A percentile compares a stretch with the other conserved stretches of the same genome.
phyloP scores from a whole-genome alignment of 2,113 vertebrate genomes.

The Tretioscincus oriximinensis region DNA sequence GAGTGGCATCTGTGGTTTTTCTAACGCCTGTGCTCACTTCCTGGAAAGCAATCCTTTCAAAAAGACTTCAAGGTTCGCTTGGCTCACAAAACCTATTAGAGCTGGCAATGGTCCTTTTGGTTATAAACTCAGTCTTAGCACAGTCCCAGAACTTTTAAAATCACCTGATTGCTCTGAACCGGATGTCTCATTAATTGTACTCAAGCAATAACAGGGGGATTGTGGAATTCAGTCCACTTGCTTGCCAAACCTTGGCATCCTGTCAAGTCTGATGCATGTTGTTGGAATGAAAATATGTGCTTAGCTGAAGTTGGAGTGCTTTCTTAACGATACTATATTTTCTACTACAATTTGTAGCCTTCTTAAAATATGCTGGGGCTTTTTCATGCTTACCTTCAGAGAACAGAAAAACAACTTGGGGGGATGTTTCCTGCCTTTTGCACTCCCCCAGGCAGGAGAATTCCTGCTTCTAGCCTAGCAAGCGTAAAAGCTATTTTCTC shows the following conservation, averaged over 20 bases:
- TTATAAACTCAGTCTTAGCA: background rate
- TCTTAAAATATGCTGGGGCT: too few species aligned
- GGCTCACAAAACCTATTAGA: constrained; percentile 22
- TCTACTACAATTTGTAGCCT: background rate
- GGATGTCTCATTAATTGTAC: background rate
- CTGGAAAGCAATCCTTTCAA: background rate
- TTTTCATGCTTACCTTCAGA: too few species aligned
- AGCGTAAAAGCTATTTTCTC: too few species aligned
- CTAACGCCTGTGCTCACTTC: background rate
- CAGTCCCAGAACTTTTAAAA: background rate
- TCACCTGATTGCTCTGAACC: background rate
- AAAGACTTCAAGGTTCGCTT: constrained; percentile 1
- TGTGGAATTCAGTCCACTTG: background rate
- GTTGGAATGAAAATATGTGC: background rate
- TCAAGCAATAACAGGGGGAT: background rate
- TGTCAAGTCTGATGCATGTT: background rate
- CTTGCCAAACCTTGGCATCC: background rate
- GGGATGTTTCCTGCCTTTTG: too few species aligned
- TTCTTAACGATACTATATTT: background rate
- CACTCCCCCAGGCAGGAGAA: too few species aligned
- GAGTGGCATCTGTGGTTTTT: background rate
- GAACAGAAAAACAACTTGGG: too few species aligned
- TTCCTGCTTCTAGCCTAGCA: too few species aligned
- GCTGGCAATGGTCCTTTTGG: background rate
- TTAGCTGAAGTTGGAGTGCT: background rate